Evolutionary conservation across 1,140 invertebrate species (phyloP).

Genomic region (Drosophila aff.): DNA sequence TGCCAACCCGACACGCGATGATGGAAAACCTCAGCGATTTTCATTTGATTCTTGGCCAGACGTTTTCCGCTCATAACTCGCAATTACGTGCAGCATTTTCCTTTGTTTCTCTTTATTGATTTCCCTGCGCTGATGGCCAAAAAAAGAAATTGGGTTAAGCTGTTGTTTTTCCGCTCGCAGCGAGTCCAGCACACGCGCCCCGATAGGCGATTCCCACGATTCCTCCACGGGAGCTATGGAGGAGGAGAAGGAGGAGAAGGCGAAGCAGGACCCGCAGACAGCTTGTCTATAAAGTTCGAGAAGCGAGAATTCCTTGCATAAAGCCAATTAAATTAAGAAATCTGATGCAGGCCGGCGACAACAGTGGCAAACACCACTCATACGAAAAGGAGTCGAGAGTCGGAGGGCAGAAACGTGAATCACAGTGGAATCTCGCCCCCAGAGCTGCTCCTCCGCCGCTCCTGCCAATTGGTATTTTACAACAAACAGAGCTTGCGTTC

Average conservation of each 20-base stretch:
- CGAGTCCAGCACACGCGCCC: slow-evolving; percentile 27
- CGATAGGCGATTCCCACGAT: slow-evolving; percentile 51
- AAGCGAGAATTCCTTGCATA: slow-evolving; percentile 75
- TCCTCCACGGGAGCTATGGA: background rate
- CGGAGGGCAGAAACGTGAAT: slow-evolving; percentile 66
- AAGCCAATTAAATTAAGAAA: slow-evolving; percentile 84
- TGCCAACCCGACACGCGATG: slow-evolving; percentile 65
- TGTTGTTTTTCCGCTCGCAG: slow-evolving; percentile 47
- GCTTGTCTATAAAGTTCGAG: slow-evolving; percentile 73
- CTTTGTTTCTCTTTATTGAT: slow-evolving; percentile 51
- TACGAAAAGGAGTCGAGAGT: slow-evolving; percentile 7
- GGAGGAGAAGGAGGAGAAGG: background rate
- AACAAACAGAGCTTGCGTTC: slow-evolving; percentile 74
- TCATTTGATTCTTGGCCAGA: slow-evolving; percentile 52
- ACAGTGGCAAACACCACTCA: slow-evolving; percentile 27
- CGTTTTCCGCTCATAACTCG: slow-evolving; percentile 32
- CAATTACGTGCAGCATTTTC: slow-evolving; percentile 52
- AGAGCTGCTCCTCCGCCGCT: slow-evolving; percentile 16
- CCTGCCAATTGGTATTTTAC: slow-evolving; percentile 80
- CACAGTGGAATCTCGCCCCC: slow-evolving; percentile 37
- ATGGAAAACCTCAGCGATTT: slow-evolving; percentile 75
- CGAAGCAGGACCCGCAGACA: slow-evolving; percentile 55
- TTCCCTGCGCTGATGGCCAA: slow-evolving; percentile 11
- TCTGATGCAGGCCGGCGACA: slow-evolving; percentile 72
- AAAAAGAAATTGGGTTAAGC: slow-evolving; percentile 57